A percentile compares a stretch with the other conserved stretches of the same genome.
These are phyloP conservation scores for Callyntrura guangdongensis DNA, from an alignment of 2,888 invertebrate genomes.

Conservation along the genomic window DNA sequence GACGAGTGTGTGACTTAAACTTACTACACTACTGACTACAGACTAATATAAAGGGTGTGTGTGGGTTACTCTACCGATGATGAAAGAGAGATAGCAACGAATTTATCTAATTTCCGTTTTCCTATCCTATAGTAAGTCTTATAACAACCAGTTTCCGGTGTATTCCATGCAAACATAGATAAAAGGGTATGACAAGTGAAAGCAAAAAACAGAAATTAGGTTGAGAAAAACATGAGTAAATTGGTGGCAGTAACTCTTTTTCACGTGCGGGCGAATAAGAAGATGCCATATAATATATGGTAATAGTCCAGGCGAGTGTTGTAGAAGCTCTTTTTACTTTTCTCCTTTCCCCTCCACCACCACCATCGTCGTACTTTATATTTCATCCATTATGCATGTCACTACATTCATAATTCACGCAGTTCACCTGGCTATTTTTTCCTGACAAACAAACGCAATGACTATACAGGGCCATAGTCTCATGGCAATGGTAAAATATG, in stretches of 20 bases:
- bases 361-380: too few relatives aligned
- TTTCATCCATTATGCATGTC: slow-evolving; percentile 66
- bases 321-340: not conserved
- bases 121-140: slow-evolving; percentile 23
- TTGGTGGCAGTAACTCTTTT: not conserved
- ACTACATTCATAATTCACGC: slow-evolving; percentile 44
- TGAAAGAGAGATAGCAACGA: not conserved
- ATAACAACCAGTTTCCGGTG: slow-evolving; percentile 46
- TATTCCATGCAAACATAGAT: too few relatives aligned
- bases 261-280: slow-evolving; percentile 17
- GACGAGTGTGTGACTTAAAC: too few relatives aligned
- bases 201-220: slow-evolving; percentile 41
- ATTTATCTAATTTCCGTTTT: slow-evolving; percentile 17
- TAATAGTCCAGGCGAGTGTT: slow-evolving; percentile 39
- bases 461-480: too few relatives aligned
- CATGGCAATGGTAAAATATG: too few relatives aligned
- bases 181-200: too few relatives aligned
- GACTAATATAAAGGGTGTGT: too few relatives aligned
- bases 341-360: not conserved
- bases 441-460: not conserved
- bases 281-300: slow-evolving; percentile 30
- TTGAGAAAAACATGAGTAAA: not conserved
- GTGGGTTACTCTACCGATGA: not conserved
- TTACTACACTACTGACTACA: too few relatives aligned
- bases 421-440: not conserved